These are phyloP conservation scores for Bursaphelenchus okinawaensis DNA, from an alignment of 2,888 invertebrate species.

Conservation along the genomic window DNA sequence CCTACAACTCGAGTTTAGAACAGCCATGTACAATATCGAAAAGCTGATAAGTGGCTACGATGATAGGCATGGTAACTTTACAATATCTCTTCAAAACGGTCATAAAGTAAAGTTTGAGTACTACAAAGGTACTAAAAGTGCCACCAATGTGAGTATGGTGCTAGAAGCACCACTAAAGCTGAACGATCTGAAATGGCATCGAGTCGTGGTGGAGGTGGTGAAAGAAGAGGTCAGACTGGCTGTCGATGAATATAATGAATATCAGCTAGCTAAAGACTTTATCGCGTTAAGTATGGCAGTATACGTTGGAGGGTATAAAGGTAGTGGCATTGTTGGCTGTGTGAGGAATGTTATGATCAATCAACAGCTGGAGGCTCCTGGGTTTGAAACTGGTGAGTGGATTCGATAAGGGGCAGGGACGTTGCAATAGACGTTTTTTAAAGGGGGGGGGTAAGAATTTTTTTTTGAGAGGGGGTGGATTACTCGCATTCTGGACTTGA, in stretches of 20 bases:
- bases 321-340: conserved; percentile 40
- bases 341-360: conserved; percentile 35
- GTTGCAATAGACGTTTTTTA: too few species aligned
- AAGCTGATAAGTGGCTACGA: background rate
- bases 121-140: conserved; percentile 8
- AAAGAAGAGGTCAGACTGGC: conserved; percentile 34
- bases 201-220: conserved; percentile 38
- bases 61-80: background rate
- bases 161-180: conserved; percentile 15
- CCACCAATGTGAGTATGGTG: conserved; percentile 16
- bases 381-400: background rate
- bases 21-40: conserved; percentile 22
- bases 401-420: too few species aligned
- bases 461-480: too few species aligned
- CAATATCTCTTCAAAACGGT: background rate
- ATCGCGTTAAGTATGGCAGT: background rate
- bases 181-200: conserved; percentile 50
- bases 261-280: background rate
- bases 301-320: background rate
- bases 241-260: conserved; percentile 19
- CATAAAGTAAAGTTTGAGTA: conserved; percentile 1
- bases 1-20: conserved; percentile 31
- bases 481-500: too few species aligned
- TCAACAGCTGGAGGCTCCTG: conserved; percentile 15
- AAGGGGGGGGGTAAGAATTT: too few species aligned